Evolutionary conservation across 2,113 vertebrate species (phyloP).

Genomic region (Lophura nycthemera): DNA sequence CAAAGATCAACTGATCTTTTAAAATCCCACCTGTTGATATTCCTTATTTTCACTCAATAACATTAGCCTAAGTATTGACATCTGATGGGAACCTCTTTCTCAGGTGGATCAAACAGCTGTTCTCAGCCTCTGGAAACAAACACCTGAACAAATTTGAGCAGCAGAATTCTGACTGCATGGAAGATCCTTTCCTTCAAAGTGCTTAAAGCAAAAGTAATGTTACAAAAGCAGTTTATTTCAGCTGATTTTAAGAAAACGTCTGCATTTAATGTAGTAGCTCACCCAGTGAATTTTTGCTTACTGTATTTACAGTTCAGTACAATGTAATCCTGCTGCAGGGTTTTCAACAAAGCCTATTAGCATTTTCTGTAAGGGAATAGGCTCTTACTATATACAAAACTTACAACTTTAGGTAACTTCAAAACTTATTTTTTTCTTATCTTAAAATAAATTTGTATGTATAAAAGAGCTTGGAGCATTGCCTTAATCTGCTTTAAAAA

Average conservation of each 20-base stretch:
- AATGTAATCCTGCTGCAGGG: not conserved
- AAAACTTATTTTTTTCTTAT: not conserved
- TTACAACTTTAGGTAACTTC: not conserved
- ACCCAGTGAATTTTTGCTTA: conserved; percentile 5
- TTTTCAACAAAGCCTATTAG: not conserved
- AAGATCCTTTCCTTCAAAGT: not conserved
- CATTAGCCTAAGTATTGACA: not conserved
- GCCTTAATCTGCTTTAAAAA: not conserved
- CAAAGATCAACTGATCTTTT: not conserved
- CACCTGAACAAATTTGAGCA: conserved; percentile 9
- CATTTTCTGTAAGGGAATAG: not conserved
- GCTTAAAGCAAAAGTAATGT: not conserved
- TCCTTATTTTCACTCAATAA: not conserved
- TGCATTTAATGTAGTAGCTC: not conserved
- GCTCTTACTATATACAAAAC: not conserved
- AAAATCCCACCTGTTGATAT: not conserved
- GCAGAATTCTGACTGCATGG: not conserved
- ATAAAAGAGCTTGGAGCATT: not conserved
- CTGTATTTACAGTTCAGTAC: not conserved
- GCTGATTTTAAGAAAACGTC: not conserved
- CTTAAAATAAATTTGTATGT: not conserved
- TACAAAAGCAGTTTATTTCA: not conserved
- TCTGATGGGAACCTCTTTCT: not conserved
- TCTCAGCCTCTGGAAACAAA: conserved; percentile 25
- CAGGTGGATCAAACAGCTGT: not conserved